Percentiles rank a stretch among this genome's conserved stretches.
phyloP scores from a whole-genome alignment of 1,140 invertebrate genomes.

The Penaeus chinensis region DNA sequence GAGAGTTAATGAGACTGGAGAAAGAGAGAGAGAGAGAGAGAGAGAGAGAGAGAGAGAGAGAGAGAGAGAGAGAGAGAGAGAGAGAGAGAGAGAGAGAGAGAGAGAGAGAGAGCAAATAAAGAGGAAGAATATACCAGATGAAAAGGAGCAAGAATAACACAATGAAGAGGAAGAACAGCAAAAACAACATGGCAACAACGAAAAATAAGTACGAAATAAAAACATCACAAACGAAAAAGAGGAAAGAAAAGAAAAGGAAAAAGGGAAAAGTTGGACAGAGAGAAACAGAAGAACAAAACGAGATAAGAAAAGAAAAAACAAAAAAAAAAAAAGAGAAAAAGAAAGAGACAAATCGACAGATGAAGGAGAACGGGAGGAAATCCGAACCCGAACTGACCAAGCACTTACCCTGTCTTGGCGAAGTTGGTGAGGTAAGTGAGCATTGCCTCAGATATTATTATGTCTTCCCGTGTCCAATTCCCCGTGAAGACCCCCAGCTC shows the following conservation, averaged over 20 bases:
- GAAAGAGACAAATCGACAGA: not conserved
- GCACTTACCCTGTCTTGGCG: constrained; percentile 70
- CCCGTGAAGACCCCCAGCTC: constrained; percentile 80
- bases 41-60: constrained; percentile 23
- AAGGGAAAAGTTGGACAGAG: not conserved
- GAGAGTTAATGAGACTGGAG: not conserved
- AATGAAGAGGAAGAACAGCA: not conserved
- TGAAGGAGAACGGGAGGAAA: not conserved
- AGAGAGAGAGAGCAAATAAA: constrained; percentile 30
- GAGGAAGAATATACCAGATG: constrained; percentile 4
- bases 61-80: constrained; percentile 26
- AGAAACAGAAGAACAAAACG: not conserved
- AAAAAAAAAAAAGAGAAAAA: not conserved
- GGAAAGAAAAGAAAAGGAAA: not conserved
- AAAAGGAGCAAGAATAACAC: not conserved
- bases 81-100: constrained; percentile 20
- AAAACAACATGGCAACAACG: not conserved
- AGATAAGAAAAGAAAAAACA: not conserved
- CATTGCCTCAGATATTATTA: constrained; percentile 79
- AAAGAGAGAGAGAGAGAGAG: constrained; percentile 8
- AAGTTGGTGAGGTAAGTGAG: constrained; percentile 75
- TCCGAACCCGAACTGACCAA: not conserved
- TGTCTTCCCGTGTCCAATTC: constrained; percentile 82
- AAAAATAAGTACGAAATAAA: not conserved
- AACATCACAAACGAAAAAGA: not conserved